A percentile compares a stretch with the other conserved stretches of the same genome.
Evolutionary conservation across 2,113 vertebrate genomes (phyloP).

Genomic region (Anolis sagrei): DNA sequence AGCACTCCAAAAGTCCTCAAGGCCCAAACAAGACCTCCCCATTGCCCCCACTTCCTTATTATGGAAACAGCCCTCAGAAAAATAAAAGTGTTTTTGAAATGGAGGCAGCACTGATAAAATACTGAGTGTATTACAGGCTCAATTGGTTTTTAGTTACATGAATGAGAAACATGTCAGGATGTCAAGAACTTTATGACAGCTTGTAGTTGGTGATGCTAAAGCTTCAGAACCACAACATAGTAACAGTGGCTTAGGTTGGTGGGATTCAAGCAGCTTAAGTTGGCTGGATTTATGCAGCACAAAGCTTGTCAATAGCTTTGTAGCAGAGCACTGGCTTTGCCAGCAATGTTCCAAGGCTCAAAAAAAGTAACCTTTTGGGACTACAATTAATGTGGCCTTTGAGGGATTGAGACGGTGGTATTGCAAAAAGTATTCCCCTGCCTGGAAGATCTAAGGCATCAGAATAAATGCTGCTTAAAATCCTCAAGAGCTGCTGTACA

Average conservation of each 20-base stretch:
- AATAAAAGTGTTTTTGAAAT: background rate
- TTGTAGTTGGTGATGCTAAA: background rate
- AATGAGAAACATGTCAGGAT: constrained; percentile 19
- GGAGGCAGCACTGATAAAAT: background rate
- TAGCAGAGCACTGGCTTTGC: too few relatives aligned
- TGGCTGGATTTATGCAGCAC: too few relatives aligned
- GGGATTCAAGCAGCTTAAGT: background rate
- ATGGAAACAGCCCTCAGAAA: constrained; percentile 25
- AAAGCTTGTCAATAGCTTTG: too few relatives aligned
- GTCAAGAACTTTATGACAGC: background rate
- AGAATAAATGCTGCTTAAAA: too few relatives aligned
- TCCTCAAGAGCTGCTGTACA: too few relatives aligned
- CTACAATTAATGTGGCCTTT: too few relatives aligned
- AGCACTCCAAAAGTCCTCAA: constrained; percentile 36
- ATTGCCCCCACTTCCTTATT: constrained; percentile 19
- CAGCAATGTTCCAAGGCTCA: too few relatives aligned
- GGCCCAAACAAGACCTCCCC: constrained; percentile 36
- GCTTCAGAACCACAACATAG: constrained; percentile 2
- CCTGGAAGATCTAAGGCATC: too few relatives aligned
- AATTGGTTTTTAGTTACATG: background rate
- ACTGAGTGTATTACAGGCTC: background rate
- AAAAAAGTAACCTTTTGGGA: too few relatives aligned
- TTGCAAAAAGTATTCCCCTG: too few relatives aligned
- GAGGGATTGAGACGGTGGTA: too few relatives aligned
- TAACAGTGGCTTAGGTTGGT: background rate